A percentile compares a stretch with the other conserved stretches of the same genome.
Conservation (phyloP, 1,140 invertebrate genomes). For the Neodiprion virginianus region DNA sequence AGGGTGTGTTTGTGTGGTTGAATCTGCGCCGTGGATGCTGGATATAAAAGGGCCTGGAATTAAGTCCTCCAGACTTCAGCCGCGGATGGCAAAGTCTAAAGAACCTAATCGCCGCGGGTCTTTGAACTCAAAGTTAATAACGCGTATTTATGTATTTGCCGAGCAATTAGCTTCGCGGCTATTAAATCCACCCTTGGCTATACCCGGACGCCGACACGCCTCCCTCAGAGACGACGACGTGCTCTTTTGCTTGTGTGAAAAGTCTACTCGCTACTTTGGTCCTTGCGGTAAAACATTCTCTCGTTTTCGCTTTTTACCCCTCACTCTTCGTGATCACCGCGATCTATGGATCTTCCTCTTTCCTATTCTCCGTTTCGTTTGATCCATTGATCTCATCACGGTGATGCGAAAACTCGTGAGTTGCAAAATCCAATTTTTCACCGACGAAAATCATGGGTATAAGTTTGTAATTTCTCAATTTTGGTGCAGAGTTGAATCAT, state of each 20-base stretch:
- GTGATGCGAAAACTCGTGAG: too few species aligned
- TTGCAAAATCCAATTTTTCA: too few species aligned
- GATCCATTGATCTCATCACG: too few species aligned
- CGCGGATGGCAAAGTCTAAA: slow-evolving; percentile 24
- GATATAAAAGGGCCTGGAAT: slow-evolving; percentile 26
- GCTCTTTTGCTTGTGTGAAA: neutral
- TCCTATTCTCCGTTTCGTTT: too few species aligned
- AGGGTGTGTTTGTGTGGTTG: neutral
- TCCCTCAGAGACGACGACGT: neutral
- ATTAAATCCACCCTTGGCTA: slow-evolving; percentile 38
- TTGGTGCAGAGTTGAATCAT: too few species aligned
- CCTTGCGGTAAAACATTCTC: neutral
- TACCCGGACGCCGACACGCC: neutral
- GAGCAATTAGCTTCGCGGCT: slow-evolving; percentile 47
- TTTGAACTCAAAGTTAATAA: slow-evolving; percentile 54
- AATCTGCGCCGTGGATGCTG: too few species aligned
- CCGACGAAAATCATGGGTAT: too few species aligned
- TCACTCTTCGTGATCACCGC: neutral
- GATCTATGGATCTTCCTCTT: too few species aligned
- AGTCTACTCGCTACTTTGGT: neutral
- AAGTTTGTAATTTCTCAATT: too few species aligned
- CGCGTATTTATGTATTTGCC: slow-evolving; percentile 52
- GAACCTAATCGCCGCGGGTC: slow-evolving; percentile 43
- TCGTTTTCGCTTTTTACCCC: neutral
- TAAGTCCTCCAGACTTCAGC: slow-evolving; percentile 26